These are phyloP conservation scores for Dendrolimus kikuchii DNA, from an alignment of 1,140 invertebrate species.

Conservation along the genomic window DNA sequence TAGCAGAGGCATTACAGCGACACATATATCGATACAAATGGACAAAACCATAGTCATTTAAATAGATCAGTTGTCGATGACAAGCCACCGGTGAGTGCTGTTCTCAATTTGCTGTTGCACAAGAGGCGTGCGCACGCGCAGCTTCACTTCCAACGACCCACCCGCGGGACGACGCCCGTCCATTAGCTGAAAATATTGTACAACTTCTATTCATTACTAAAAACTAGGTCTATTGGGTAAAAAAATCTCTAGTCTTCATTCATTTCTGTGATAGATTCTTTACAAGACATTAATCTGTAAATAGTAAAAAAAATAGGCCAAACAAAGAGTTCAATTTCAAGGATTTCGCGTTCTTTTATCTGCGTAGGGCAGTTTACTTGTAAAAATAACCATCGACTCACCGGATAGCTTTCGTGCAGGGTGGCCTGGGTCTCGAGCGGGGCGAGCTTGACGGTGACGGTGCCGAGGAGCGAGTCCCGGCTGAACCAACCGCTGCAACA, in stretches of 20 bases:
- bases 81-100: slow-evolving; percentile 93
- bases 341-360: background rate
- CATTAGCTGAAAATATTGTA: slow-evolving; percentile 78
- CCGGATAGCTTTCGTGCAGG: slow-evolving; percentile 92
- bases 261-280: too few species aligned
- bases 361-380: slow-evolving; percentile 15
- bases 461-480: slow-evolving; percentile 90
- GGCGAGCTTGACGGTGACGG: slow-evolving; percentile 86
- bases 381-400: slow-evolving; percentile 72
- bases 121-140: slow-evolving; percentile 93
- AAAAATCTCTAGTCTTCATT: too few species aligned
- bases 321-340: too few species aligned
- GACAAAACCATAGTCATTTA: too few species aligned
- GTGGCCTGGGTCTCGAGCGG: slow-evolving; percentile 89
- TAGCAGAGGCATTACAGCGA: too few species aligned
- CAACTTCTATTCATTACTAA: background rate
- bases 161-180: slow-evolving; percentile 91
- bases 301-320: too few species aligned
- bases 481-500: slow-evolving; percentile 93
- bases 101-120: slow-evolving; percentile 92
- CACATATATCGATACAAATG: too few species aligned
- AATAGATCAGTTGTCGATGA: slow-evolving; percentile 74
- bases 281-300: too few species aligned
- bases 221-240: too few species aligned
- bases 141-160: slow-evolving; percentile 92